Base-by-base conservation (phyloP, 2,797 vertebrate genomes). In the Schizothorax lantsangensis region DNA sequence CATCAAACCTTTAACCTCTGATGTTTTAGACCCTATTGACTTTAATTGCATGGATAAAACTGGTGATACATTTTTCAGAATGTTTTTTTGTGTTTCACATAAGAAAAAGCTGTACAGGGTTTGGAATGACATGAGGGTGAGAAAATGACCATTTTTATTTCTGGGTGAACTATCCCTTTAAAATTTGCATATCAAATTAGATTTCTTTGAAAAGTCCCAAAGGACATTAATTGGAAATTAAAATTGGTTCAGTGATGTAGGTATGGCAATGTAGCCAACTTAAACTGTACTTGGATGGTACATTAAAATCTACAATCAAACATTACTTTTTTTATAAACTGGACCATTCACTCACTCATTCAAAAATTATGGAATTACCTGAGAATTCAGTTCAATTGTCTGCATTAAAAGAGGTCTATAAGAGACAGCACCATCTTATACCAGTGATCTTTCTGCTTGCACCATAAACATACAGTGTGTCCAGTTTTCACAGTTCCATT, bases 401-500 rank as follows among this genome's bases (percentile, higher is more conserved):
- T 91, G 89, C 85, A 88, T 89, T 91, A 52, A 91, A 86, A 89
- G 40, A 89, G 62, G 81, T 88, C 89, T 79, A 87, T 84, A 87
- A 89, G 88, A 90, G 86, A 92, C 88, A 91, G 83, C 89, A 87
- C 90, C 91, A 86, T 90, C 89, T 88, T 79, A 81, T 90, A 83
- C 88, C 88, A 91, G 91, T 92, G 91, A 90, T 88, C 83, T 91
- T 85, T 89, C 88, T 88, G 90, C 88, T 83, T 91, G 90, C 79
- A 84, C 88, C 85, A 89, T 92, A 90, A 88, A 92, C 85, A 87
- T 90, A 94, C 94, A 96, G 93, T 95, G 94, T 93, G 90, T 90
- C 92, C 92, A 91, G 92, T 93, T 92, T 94, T 95, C 94, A 95
- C 94, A 95, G 94, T 94, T 94, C 90, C 91, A 88, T 93, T 92